A percentile compares a stretch with the other conserved stretches of the same genome.
These are phyloP conservation scores for Hemicordylus capensis DNA, from an alignment of 2,113 vertebrate species.

Conservation along the genomic window DNA sequence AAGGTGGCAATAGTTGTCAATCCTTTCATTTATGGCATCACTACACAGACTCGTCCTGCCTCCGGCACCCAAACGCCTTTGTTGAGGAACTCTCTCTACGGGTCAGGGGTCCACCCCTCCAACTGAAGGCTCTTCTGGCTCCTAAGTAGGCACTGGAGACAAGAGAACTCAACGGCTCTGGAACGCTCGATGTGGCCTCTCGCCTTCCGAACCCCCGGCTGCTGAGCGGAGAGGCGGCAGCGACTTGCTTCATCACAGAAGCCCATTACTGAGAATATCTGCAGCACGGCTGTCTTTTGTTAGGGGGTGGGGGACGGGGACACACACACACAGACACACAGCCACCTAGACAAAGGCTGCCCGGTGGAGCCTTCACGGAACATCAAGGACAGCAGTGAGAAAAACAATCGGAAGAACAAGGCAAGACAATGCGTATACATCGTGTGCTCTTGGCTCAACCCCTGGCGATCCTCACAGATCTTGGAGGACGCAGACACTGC, in stretches of 20 bases:
- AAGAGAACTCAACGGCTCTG: not conserved
- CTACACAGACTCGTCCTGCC: not conserved
- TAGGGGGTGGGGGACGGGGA: too few relatives aligned
- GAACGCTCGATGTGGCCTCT: not conserved
- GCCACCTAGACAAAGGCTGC: not conserved
- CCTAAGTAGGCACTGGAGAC: not conserved
- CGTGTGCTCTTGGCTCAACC: too few relatives aligned
- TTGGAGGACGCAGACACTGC: not conserved
- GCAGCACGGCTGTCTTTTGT: not conserved
- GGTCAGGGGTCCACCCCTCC: not conserved
- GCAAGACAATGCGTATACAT: not conserved
- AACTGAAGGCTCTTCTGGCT: not conserved
- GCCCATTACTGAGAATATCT: not conserved
- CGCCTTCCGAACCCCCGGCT: not conserved
- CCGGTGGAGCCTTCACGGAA: not conserved
- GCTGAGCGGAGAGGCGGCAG: not conserved
- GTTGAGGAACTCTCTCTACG: not conserved
- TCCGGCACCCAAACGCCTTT: not conserved
- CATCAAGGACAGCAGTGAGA: not conserved
- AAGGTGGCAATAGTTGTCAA: not conserved
- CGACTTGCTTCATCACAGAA: not conserved
- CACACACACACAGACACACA: not conserved
- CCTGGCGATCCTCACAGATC: not conserved
- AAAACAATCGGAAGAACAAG: not conserved
- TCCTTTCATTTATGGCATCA: not conserved